These are phyloP conservation scores for Tinea trinotella DNA, from an alignment of 2,888 invertebrate genomes.

Conservation along the genomic window DNA sequence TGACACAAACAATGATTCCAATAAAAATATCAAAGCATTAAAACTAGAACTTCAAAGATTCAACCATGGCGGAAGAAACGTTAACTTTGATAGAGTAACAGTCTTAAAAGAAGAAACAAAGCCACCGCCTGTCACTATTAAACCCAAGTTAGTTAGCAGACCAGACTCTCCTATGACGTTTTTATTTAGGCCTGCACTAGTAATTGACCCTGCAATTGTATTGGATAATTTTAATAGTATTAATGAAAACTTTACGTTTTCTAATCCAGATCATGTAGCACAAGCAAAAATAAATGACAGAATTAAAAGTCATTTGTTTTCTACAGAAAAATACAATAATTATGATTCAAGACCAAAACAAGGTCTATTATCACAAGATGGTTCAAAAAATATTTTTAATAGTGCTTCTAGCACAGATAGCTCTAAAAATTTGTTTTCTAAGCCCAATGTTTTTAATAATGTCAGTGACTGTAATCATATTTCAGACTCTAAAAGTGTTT, in stretches of 20 bases:
- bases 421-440: neutral
- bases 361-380: neutral
- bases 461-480: neutral
- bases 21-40: slow-evolving; percentile 45
- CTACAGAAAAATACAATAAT: no score
- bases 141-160: neutral
- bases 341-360: neutral
- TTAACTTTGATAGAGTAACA: neutral
- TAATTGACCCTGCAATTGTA: slow-evolving; percentile 44
- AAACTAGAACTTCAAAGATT: slow-evolving; percentile 44
- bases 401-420: slow-evolving; percentile 14
- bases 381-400: slow-evolving; percentile 26
- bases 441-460: slow-evolving; percentile 19
- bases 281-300: no score
- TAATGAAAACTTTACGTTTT: slow-evolving; percentile 50
- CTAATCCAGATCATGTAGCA: slow-evolving; percentile 37
- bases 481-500: slow-evolving; percentile 19
- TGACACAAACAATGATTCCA: slow-evolving; percentile 55
- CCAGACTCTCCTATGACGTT: slow-evolving; percentile 27
- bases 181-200: slow-evolving; percentile 55
- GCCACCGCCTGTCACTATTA: neutral
- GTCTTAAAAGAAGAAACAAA: neutral
- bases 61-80: neutral
- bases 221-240: slow-evolving; percentile 38
- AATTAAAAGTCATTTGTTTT: neutral